Evolutionary conservation across 2,113 vertebrate genomes (phyloP).

Genomic region (Lampris megalopsis): DNA sequence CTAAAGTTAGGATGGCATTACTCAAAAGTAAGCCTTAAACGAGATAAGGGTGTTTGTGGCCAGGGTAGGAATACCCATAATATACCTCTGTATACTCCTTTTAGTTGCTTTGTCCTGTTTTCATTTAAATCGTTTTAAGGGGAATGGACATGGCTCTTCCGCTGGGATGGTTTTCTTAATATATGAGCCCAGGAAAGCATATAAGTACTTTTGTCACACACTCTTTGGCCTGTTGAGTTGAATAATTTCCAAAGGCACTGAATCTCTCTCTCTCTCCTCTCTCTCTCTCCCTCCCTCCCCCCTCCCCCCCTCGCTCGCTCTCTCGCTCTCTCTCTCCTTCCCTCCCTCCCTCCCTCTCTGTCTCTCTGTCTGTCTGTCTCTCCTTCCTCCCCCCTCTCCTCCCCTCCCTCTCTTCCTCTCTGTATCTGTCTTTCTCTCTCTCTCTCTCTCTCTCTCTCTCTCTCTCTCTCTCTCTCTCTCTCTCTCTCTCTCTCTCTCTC

Average conservation of each 20-base stretch:
- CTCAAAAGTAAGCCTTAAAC: neutral
- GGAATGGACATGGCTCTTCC: constrained; percentile 42
- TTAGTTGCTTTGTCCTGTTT: constrained; percentile 58
- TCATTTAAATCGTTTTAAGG: constrained; percentile 56
- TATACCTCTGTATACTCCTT: constrained; percentile 17
- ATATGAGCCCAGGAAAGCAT: constrained; percentile 29
- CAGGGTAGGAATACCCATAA: neutral
- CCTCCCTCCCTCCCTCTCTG: neutral
- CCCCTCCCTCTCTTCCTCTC: neutral
- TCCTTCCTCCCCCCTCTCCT: neutral
- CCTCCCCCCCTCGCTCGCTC: constrained; percentile 25
- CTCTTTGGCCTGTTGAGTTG: constrained; percentile 18
- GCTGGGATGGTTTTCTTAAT: constrained; percentile 30
- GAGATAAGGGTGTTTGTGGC: neutral
- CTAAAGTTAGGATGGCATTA: neutral
- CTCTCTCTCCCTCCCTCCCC: constrained; percentile 17
- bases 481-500: constrained; percentile 4
- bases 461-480: constrained; percentile 13
- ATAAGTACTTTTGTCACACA: constrained; percentile 55
- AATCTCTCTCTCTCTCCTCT: neutral
- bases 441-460: neutral
- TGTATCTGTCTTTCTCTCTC: neutral
- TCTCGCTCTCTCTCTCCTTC: neutral
- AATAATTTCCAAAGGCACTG: constrained; percentile 7
- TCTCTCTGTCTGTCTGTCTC: neutral